These are phyloP conservation scores for Echinarachnius parma DNA, from an alignment of 53 echinoderm and acorn worm genomes.

Conservation along the genomic window DNA sequence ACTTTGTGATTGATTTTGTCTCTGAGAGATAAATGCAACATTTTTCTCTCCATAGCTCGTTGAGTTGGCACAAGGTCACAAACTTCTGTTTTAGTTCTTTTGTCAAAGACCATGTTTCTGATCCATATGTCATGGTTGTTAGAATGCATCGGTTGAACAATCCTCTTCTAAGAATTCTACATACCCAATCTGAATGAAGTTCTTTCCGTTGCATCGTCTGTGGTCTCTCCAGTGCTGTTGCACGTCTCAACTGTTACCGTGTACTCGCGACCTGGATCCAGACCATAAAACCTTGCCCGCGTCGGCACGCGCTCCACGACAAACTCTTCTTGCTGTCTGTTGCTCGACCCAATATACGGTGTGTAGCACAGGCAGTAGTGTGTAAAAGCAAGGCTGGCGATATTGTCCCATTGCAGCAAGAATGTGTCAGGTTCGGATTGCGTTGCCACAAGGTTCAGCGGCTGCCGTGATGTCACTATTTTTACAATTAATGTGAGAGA, in stretches of 20 bases:
- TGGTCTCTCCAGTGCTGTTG: neutral
- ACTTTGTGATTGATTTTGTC: no score
- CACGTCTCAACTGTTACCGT: constrained; percentile 6
- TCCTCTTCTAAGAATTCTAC: neutral
- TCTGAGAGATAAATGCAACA: no score
- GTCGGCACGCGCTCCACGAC: neutral
- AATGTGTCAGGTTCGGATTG: no score
- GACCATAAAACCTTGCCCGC: constrained; percentile 26
- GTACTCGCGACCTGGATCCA: constrained; percentile 22
- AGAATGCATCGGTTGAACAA: no score
- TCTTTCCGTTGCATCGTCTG: constrained; percentile 2
- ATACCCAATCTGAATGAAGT: constrained; percentile 23
- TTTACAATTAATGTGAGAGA: no score
- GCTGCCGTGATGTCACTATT: constrained; percentile 5
- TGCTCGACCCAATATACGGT: no score
- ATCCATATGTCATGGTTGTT: no score
- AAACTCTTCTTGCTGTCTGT: constrained; percentile 5
- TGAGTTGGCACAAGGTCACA: no score
- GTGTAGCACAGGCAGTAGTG: constrained; percentile 64
- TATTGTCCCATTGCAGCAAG: constrained; percentile 42
- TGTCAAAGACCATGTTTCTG: no score
- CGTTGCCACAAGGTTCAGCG: neutral
- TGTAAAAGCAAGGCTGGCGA: constrained; percentile 21
- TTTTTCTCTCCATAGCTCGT: no score
- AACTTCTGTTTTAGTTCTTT: no score